These are phyloP conservation scores for Petrocephalus zakoni DNA, from an alignment of 2,113 vertebrate species.

Conservation along the genomic window DNA sequence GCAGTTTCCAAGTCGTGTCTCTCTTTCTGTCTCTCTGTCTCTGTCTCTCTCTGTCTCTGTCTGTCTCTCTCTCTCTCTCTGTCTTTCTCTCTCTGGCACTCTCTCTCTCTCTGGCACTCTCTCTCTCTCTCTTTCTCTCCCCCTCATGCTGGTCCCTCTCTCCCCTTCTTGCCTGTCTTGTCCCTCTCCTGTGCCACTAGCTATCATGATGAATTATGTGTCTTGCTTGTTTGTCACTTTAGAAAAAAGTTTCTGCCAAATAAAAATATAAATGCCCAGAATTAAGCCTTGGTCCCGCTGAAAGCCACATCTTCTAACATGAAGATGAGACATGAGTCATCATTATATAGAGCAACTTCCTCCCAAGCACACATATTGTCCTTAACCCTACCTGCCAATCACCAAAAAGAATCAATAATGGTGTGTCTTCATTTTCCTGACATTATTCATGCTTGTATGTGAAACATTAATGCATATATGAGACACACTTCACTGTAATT, in stretches of 20 bases:
- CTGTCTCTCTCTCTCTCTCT: constrained; percentile 9
- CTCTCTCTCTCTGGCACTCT: neutral
- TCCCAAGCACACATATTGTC: constrained; percentile 19
- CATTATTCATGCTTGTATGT: neutral
- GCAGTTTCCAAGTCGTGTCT: too few relatives aligned
- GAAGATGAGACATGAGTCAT: neutral
- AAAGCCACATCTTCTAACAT: neutral
- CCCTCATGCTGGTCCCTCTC: constrained; percentile 30
- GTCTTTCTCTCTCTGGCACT: constrained; percentile 28
- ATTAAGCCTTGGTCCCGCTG: constrained; percentile 31
- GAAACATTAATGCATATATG: neutral
- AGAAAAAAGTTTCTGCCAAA: neutral
- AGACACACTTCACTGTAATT: neutral
- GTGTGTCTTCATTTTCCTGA: neutral
- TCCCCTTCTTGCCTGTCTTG: constrained; percentile 26
- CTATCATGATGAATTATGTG: constrained; percentile 26
- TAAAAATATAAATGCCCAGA: constrained; percentile 35
- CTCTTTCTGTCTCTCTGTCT: constrained; percentile 32
- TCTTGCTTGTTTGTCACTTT: neutral
- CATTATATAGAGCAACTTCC: neutral
- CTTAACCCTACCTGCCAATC: constrained; percentile 16
- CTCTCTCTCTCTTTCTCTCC: neutral
- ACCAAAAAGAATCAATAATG: neutral
- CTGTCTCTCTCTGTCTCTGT: neutral
- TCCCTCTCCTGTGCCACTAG: constrained; percentile 40